Conservation (phyloP, 23 tunicate species). For the Styela clava region DNA sequence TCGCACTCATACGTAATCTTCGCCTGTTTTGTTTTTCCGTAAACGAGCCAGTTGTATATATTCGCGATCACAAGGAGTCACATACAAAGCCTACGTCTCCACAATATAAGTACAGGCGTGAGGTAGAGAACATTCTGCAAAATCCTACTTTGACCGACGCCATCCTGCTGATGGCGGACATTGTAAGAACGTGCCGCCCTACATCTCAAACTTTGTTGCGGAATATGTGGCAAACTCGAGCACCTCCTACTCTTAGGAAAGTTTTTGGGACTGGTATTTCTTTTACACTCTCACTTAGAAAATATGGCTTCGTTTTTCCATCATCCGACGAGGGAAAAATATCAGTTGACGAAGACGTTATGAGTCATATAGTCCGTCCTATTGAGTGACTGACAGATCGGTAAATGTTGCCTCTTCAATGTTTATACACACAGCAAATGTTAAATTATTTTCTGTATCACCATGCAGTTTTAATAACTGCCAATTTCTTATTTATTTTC, state of each 20-base stretch:
- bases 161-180: conserved; percentile 37
- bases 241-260: conserved; percentile 11
- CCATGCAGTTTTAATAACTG: too few species aligned
- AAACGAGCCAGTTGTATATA: conserved; percentile 8
- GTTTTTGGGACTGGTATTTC: conserved; percentile 67
- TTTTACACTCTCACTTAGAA: conserved; percentile 38
- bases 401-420: too few species aligned
- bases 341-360: conserved; percentile 28
- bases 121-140: conserved; percentile 14
- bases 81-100: not conserved
- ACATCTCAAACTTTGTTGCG: conserved; percentile 22
- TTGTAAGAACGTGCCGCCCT: conserved; percentile 26
- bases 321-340: conserved; percentile 29
- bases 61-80: conserved; percentile 16
- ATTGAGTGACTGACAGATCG: not conserved
- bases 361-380: not conserved
- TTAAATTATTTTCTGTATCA: too few species aligned
- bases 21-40: conserved; percentile 35
- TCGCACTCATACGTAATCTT: conserved; percentile 42
- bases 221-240: conserved; percentile 31
- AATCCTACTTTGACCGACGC: conserved; percentile 16
- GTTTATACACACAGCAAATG: too few species aligned
- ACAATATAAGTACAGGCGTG: not conserved
- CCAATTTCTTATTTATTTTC: too few species aligned
- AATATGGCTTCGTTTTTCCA: conserved; percentile 39